Evolutionary conservation across 2,888 invertebrate genomes (phyloP).

Genomic region (Apotomis turbidana): DNA sequence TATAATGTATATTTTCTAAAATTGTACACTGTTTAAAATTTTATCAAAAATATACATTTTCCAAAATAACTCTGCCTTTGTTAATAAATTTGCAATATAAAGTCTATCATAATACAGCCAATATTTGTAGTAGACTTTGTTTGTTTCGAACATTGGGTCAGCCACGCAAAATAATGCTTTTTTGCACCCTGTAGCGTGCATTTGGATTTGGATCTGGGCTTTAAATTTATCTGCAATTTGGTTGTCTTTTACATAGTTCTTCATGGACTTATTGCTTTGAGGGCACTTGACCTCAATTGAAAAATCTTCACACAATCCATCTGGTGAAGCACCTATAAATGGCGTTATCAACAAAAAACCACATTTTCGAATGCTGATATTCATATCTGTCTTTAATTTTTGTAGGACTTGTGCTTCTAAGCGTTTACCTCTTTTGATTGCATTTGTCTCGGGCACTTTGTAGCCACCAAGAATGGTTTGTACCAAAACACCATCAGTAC

Average conservation of each 20-base stretch:
- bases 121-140: neutral
- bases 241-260: too few species aligned
- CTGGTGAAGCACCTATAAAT: constrained; percentile 8
- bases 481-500: constrained; percentile 4
- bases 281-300: neutral
- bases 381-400: neutral
- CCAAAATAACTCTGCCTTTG: too few species aligned
- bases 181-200: neutral
- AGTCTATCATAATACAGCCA: neutral
- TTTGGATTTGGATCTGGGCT: neutral
- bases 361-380: neutral
- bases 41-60: too few species aligned
- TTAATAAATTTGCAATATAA: too few species aligned
- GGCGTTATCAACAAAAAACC: constrained; percentile 1
- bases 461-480: constrained; percentile 1
- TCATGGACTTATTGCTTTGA: neutral
- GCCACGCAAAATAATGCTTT: neutral
- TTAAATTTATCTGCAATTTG: neutral
- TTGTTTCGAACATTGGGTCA: constrained; percentile 1
- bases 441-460: constrained; percentile 5
- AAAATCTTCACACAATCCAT: neutral
- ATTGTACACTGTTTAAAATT: too few species aligned
- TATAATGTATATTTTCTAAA: too few species aligned
- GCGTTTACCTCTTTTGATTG: neutral
- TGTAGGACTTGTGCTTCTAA: neutral